Conservation (phyloP, 2,888 invertebrate genomes). For the Epistrophella euchroma region DNA sequence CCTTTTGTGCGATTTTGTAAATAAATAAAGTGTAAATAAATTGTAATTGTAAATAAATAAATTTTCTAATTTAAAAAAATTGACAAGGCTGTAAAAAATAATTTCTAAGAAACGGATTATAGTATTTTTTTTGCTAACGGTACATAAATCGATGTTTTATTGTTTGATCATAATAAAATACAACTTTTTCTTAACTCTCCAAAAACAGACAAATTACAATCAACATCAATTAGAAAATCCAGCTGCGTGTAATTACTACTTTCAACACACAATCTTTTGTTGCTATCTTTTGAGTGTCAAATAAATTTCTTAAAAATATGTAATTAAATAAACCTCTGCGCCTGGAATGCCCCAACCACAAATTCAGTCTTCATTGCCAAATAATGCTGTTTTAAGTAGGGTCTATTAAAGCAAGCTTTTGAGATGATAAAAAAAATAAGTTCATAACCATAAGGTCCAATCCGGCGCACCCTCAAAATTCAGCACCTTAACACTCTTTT, state of each 20-base stretch:
- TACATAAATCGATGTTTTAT: neutral
- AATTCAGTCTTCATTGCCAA: slow-evolving; percentile 6
- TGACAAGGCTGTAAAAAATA: too few species aligned
- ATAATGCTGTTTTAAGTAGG: slow-evolving; percentile 25
- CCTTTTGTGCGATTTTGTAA: too few species aligned
- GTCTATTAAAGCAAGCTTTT: slow-evolving; percentile 9
- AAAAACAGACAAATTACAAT: neutral
- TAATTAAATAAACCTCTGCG: neutral
- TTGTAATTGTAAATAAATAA: too few species aligned
- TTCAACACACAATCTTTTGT: neutral
- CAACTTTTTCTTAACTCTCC: neutral
- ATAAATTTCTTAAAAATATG: neutral
- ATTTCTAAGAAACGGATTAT: too few species aligned
- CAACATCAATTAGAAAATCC: neutral
- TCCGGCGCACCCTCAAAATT: slow-evolving; percentile 39
- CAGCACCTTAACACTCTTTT: slow-evolving; percentile 36
- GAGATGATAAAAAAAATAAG: slow-evolving; percentile 17
- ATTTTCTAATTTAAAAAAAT: too few species aligned
- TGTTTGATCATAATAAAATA: neutral
- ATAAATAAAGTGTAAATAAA: too few species aligned
- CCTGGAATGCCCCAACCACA: neutral
- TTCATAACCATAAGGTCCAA: slow-evolving; percentile 43
- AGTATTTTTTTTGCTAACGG: too few species aligned
- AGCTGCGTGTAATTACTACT: neutral
- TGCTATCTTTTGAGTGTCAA: neutral